Evolutionary conservation across 2,113 vertebrate genomes (phyloP).

Genomic region (Leptocoma aspasia): DNA sequence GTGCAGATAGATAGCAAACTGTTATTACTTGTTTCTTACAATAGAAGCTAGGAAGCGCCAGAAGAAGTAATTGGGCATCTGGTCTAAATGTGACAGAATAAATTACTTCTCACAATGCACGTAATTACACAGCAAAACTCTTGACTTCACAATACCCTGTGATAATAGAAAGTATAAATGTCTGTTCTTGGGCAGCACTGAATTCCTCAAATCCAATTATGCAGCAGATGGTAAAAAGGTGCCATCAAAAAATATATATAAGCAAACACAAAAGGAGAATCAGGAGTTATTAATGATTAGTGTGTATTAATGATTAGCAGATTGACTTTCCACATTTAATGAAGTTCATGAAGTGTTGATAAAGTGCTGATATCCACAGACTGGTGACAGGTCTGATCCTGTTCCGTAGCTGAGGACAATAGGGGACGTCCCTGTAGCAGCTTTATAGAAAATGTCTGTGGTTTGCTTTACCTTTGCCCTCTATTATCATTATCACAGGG

Average conservation of each 20-base stretch:
- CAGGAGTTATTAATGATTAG: background rate
- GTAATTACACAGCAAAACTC: constrained; percentile 20
- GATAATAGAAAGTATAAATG: background rate
- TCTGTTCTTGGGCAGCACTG: background rate
- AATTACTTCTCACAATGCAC: background rate
- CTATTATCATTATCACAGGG: background rate
- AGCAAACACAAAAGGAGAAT: background rate
- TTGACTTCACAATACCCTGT: background rate
- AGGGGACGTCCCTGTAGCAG: background rate
- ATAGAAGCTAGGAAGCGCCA: background rate
- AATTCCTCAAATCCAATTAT: background rate
- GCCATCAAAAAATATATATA: background rate
- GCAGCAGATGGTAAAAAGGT: background rate
- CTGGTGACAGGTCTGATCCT: background rate
- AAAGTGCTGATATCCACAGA: background rate
- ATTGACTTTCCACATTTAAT: background rate
- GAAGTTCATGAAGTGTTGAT: background rate
- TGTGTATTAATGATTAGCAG: background rate
- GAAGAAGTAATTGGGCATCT: background rate
- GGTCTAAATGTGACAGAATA: background rate
- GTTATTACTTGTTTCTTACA: background rate
- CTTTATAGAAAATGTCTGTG: background rate
- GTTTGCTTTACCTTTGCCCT: background rate
- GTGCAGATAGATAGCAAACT: background rate
- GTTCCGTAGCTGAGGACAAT: background rate